A percentile compares a stretch with the other conserved stretches of the same genome.
Evolutionary conservation across 2,888 invertebrate genomes (phyloP).

Genomic region (Cephus pygmeus): DNA sequence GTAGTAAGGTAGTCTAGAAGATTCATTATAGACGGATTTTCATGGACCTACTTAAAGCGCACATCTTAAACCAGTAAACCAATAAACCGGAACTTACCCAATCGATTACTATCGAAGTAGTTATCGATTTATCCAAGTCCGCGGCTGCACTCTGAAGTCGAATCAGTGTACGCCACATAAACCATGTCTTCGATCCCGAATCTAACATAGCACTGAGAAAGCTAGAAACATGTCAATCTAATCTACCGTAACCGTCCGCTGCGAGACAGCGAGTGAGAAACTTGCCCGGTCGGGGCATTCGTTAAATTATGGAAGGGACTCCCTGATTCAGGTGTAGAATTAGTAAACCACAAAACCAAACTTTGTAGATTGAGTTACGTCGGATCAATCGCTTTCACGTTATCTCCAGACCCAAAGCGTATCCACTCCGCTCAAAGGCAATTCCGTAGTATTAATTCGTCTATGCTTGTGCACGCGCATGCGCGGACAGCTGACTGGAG

Average conservation of each 20-base stretch:
- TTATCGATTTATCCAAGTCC: background rate
- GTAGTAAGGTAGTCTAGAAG: background rate
- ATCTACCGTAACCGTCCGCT: background rate
- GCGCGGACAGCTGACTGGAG: background rate
- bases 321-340: background rate
- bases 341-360: constrained; percentile 5
- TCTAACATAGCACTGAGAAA: background rate
- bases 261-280: background rate
- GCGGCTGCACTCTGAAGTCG: background rate
- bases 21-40: background rate
- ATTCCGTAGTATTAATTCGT: background rate
- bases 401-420: background rate
- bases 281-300: background rate
- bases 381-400: background rate
- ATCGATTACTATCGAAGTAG: background rate
- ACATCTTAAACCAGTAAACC: background rate
- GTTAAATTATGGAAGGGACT: background rate
- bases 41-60: background rate
- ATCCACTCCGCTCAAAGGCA: background rate
- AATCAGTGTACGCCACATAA: background rate
- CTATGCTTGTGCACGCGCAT: background rate
- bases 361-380: constrained; percentile 4
- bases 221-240: background rate
- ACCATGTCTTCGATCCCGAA: background rate
- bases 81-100: background rate